A percentile compares a stretch with the other conserved stretches of the same genome.
phyloP scores from a whole-genome alignment of 2,797 vertebrate genomes.

The Garrulus glandarius region DNA sequence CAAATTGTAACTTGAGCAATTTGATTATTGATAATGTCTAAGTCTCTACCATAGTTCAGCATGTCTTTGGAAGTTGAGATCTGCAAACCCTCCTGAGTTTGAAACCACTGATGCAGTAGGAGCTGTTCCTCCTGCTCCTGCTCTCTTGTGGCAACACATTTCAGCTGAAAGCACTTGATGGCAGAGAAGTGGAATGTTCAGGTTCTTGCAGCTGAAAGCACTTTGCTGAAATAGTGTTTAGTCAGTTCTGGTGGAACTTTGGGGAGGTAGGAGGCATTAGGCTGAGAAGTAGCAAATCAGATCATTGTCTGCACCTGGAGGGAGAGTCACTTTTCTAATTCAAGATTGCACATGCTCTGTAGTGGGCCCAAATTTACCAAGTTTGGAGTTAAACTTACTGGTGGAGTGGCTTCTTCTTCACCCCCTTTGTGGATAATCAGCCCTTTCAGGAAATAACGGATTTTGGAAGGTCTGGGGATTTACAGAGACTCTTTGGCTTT shows the following conservation, averaged over 20 bases:
- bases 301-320: background rate
- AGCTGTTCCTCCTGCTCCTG: background rate
- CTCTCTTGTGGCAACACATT: background rate
- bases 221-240: background rate
- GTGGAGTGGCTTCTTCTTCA: background rate
- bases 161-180: background rate
- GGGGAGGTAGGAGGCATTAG: background rate
- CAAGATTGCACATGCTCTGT: accelerated
- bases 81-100: background rate
- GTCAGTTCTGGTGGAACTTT: background rate
- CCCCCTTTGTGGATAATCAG: accelerated
- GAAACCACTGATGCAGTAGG: background rate
- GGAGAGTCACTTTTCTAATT: background rate
- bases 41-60: background rate
- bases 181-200: background rate
- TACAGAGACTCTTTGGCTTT: background rate
- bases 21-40: background rate
- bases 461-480: background rate
- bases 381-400: background rate
- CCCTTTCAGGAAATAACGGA: background rate
- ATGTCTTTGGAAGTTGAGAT: background rate
- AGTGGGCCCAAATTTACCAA: accelerated
- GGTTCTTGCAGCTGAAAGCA: background rate
- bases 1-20: background rate
- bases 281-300: background rate